Base-by-base conservation (phyloP, 2,797 vertebrate species). In the Sebastolobus altivelis region DNA sequence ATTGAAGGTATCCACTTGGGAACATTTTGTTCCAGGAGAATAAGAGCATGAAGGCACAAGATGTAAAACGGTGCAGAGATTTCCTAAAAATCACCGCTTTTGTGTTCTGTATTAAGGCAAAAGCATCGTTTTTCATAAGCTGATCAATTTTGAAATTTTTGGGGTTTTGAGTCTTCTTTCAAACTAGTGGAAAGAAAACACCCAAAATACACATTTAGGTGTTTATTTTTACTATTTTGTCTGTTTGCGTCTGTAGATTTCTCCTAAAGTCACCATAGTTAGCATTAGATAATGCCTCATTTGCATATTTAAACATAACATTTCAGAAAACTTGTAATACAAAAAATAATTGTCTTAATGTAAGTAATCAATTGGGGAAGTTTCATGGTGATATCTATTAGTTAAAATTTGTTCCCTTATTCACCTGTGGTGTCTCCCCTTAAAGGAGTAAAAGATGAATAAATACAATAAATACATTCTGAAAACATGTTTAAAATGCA, bases 11-110 rank as follows among this genome's bases (percentile, higher is more conserved):
- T 86, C 72, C 81, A 72, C 62, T 61, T 18, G 40, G 83, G 65
- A 49, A 81, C 85, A 86, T 83, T 87, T 89, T 79, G 78, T 84
- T 85, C 78, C 20, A 33, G 81, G 14, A 65, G 56, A 72, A 43
- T 63, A 65, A 77, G 31, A 29, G 27, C 40, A n/a, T 38, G 38
- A 72, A 58, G 37, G 40, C 52, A 43, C 33, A 60, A 29, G 16
- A 77, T 40, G 31, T 49, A n/a, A 72, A 68, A 29, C 1, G 0
- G 18, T 13, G 3, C 12, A 46, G 33, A 65, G n/a, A 54, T 33
- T 83, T 65, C 63, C 63, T 31, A 35, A 13, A 70, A 65, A 75
- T 38, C 16, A 7, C 54, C 7, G 38, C 37, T 29, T 75, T 66
- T 27, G 31, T 62, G 2, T 20, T 66, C 31, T n/a, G 59, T 59